A percentile compares a stretch with the other conserved stretches of the same genome.
Conservation (phyloP, 2,113 vertebrate species). For the Tychaedon coryphoeus region DNA sequence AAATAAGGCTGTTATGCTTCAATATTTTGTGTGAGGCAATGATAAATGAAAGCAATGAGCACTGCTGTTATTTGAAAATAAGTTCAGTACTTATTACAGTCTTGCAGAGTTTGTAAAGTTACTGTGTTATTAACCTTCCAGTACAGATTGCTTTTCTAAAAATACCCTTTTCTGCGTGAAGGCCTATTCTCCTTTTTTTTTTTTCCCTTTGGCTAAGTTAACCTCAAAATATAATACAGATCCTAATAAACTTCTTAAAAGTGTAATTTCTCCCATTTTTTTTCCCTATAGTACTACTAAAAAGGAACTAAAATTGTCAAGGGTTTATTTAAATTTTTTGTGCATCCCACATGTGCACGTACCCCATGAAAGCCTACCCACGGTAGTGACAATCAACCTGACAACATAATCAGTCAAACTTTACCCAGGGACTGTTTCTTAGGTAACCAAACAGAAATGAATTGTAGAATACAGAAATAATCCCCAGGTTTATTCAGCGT, state of each 20-base stretch:
- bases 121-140: neutral
- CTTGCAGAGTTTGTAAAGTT: neutral
- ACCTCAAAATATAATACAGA: neutral
- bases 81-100: neutral
- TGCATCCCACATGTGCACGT: neutral
- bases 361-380: slow-evolving; percentile 34
- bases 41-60: neutral
- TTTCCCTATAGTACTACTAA: neutral
- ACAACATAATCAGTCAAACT: slow-evolving; percentile 51
- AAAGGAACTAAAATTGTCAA: neutral
- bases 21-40: neutral
- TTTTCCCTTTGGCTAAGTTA: neutral
- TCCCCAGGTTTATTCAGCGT: fast-evolving
- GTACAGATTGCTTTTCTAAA: slow-evolving; percentile 16
- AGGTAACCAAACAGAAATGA: slow-evolving; percentile 16
- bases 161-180: neutral
- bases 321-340: slow-evolving; percentile 36
- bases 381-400: slow-evolving; percentile 56
- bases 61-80: neutral
- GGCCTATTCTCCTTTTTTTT: neutral
- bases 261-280: neutral
- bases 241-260: neutral
- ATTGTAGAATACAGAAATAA: neutral
- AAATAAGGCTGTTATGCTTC: neutral
- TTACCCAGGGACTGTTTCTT: slow-evolving; percentile 40